These are phyloP conservation scores for Acomys russatus DNA, from an alignment of 2,797 vertebrate species.

Conservation along the genomic window DNA sequence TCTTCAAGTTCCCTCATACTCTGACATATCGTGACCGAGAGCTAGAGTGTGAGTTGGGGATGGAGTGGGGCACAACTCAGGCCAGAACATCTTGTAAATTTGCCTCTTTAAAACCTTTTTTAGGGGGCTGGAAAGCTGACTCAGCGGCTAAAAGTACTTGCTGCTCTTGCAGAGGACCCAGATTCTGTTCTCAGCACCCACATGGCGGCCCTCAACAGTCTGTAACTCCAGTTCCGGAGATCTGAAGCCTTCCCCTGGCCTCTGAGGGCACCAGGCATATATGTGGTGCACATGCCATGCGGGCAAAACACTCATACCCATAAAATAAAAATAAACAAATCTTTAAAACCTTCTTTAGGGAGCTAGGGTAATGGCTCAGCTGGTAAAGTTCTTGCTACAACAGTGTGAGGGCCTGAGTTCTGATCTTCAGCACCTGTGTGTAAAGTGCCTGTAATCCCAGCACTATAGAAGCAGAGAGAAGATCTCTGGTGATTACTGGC, in stretches of 20 bases:
- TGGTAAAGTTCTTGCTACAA: background rate
- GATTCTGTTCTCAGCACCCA: conserved; percentile 2
- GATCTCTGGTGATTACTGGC: background rate
- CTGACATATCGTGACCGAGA: background rate
- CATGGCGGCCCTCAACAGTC: background rate
- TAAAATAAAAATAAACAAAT: conserved; percentile 11
- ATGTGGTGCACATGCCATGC: background rate
- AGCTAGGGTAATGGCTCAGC: background rate
- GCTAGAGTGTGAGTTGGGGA: background rate
- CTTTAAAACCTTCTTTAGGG: background rate
- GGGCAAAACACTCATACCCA: background rate
- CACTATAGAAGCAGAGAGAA: background rate
- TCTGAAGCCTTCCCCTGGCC: background rate
- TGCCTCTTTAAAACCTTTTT: conserved; percentile 55
- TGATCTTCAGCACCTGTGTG: background rate
- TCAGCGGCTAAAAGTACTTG: conserved; percentile 1
- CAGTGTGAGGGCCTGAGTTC: too few relatives aligned
- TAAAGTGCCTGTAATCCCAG: background rate
- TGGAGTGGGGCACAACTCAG: background rate
- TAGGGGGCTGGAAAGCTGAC: conserved; percentile 4
- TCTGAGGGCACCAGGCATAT: background rate
- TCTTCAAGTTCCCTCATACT: background rate
- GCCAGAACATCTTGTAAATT: background rate
- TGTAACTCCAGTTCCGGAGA: background rate
- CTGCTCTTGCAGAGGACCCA: conserved; percentile 12